phyloP scores from a whole-genome alignment of 2,888 invertebrate genomes.

The Cataglyphis cursor region DNA sequence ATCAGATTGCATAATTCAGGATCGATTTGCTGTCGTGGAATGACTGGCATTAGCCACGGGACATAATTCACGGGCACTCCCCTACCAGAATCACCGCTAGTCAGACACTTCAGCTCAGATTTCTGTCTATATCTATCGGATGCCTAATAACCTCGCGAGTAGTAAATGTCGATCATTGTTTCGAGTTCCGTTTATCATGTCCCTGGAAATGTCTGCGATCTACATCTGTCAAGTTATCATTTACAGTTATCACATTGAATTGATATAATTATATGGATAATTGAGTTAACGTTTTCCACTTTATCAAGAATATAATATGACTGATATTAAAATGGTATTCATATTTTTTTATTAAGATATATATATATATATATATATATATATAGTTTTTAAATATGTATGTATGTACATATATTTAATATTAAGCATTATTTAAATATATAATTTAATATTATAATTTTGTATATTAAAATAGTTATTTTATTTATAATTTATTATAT shows the following conservation, averaged over 20 bases:
- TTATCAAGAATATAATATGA: background rate
- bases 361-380: background rate
- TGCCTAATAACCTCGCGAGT: constrained; percentile 49
- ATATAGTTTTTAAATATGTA: background rate
- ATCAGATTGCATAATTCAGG: constrained; percentile 73
- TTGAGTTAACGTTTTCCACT: constrained; percentile 4
- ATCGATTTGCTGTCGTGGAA: constrained; percentile 77
- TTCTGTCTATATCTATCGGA: constrained; percentile 62
- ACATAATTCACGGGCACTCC: constrained; percentile 78
- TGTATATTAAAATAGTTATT: too few relatives aligned
- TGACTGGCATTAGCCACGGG: constrained; percentile 76
- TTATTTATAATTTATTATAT: too few relatives aligned
- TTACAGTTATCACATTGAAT: background rate
- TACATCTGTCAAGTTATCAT: background rate
- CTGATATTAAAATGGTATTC: background rate
- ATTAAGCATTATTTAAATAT: too few relatives aligned
- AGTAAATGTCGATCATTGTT: constrained; percentile 61
- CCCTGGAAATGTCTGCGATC: background rate
- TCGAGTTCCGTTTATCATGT: constrained; percentile 41
- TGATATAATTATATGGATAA: constrained; percentile 13
- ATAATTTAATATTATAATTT: too few relatives aligned
- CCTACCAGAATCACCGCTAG: constrained; percentile 72
- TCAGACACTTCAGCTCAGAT: constrained; percentile 63
- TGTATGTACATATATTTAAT: background rate
- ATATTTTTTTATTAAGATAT: background rate